phyloP scores from a whole-genome alignment of 2,113 vertebrate species.

The Pandion haliaetus region DNA sequence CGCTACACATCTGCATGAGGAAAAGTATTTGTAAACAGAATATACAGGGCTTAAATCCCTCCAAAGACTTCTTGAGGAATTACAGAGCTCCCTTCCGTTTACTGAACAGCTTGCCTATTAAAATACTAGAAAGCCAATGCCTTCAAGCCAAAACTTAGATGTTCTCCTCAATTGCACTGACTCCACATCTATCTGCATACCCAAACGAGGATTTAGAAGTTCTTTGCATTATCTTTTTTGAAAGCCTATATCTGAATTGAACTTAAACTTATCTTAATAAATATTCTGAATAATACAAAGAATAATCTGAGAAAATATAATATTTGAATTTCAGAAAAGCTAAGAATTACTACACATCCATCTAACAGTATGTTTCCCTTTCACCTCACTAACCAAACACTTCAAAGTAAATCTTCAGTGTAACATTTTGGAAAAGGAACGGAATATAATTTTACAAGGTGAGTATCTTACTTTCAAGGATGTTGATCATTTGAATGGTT shows the following conservation, averaged over 20 bases:
- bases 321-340: not conserved
- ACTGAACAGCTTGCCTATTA: not conserved
- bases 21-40: not conserved
- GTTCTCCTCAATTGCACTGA: not conserved
- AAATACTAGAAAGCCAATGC: not conserved
- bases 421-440: not conserved
- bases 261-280: not conserved
- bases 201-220: not conserved
- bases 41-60: not conserved
- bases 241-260: not conserved
- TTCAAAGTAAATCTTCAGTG: not conserved
- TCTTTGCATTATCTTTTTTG: not conserved
- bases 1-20: not conserved
- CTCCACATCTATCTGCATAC: not conserved
- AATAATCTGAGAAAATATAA: not conserved
- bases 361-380: not conserved
- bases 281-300: not conserved
- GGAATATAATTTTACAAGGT: not conserved
- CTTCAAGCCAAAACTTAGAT: not conserved
- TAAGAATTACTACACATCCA: not conserved
- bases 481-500: not conserved
- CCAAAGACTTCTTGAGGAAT: not conserved
- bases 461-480: not conserved
- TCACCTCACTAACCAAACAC: not conserved
- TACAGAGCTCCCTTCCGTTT: not conserved